These are phyloP conservation scores for Aphaenogaster floridana DNA, from an alignment of 1,140 invertebrate species.

Conservation along the genomic window DNA sequence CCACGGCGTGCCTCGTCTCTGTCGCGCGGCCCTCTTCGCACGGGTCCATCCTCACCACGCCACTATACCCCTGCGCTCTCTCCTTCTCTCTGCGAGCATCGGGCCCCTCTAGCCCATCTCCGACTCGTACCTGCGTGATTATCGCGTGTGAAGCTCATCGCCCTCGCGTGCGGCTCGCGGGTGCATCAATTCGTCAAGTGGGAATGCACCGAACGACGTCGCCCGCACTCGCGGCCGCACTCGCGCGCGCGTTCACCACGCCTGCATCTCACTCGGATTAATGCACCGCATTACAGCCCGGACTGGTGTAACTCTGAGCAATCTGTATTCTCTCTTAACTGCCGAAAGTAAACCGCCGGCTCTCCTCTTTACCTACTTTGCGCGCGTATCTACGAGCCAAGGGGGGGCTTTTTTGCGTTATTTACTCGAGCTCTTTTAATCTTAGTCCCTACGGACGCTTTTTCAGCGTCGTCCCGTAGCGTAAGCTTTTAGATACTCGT, in stretches of 20 bases:
- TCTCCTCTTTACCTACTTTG: conserved; percentile 45
- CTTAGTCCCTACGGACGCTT: conserved; percentile 51
- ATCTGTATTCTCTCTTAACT: conserved; percentile 54
- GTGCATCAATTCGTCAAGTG: conserved; percentile 12
- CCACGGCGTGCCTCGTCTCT: conserved; percentile 63
- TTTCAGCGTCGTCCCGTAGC: conserved; percentile 50
- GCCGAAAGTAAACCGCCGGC: conserved; percentile 47
- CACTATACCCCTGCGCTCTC: not conserved
- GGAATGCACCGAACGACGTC: not conserved
- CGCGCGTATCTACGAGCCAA: conserved; percentile 46
- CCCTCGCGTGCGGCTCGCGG: not conserved
- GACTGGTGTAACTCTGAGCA: conserved; percentile 13
- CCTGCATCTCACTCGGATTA: conserved; percentile 18
- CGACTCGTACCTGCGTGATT: conserved; percentile 23
- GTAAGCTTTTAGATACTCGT: conserved; percentile 61
- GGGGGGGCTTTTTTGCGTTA: conserved; percentile 42
- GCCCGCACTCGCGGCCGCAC: not conserved
- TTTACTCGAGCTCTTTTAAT: conserved; percentile 61
- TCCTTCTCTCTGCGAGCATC: not conserved
- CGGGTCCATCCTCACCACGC: conserved; percentile 63
- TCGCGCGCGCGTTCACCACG: not conserved
- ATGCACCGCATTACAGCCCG: conserved; percentile 50
- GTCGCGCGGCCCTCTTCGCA: conserved; percentile 39
- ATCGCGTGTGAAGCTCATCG: not conserved
- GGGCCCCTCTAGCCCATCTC: conserved; percentile 34